Evolutionary conservation across 2,888 invertebrate species (phyloP), one percentile per base, ranked within the genome.

Genomic region (Diadegma fenestrale): DNA sequence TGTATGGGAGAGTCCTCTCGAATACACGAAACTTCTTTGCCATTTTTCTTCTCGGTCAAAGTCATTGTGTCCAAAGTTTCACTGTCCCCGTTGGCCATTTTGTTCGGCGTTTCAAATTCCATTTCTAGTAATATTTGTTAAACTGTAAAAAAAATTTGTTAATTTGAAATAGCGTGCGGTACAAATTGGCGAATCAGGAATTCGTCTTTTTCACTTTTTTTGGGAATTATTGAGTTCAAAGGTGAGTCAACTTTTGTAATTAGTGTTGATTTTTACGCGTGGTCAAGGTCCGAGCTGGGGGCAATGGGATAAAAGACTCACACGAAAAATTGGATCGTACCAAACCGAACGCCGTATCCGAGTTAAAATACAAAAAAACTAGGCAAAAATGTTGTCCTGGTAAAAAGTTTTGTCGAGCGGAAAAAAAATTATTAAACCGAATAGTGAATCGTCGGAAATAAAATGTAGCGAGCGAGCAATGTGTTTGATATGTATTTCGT

Each of bases 81-180:
- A 85, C 81, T 88, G 84, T 89, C 90, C 83, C 91, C 90, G 88
- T 91, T 90, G 17, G 88, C 86, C 76, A 91, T 89, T 88, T 92
- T 93, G 84, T 92, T 92, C 33, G 92, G 92, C 92, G 92, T 93
- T 88, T 89, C 91, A 10, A 37, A 43, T 61, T 69, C 68, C 43
- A 54, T 37, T 41, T 22, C 17, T 54, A 69, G 79, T 30, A 72
- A 80, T 82, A 72, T 68, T 77, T 71, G 33, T 82, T 72, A 80
- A 76, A 66, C 85, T 82, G 80, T 5, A 58, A 85, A 82, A 22
- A 1, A 12, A 12, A 26, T 26, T 12, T 10, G 10, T 30, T 0
- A 33, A 33, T 37, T n/a, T 19, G 17, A 8, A 37, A 37, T 14
- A 26, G 1, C 0, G 10, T 2, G n/a, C n/a, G 2, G 7, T 10